Evolutionary conservation across 2,888 invertebrate genomes (phyloP).

Genomic region (Trissolcus japonicus): DNA sequence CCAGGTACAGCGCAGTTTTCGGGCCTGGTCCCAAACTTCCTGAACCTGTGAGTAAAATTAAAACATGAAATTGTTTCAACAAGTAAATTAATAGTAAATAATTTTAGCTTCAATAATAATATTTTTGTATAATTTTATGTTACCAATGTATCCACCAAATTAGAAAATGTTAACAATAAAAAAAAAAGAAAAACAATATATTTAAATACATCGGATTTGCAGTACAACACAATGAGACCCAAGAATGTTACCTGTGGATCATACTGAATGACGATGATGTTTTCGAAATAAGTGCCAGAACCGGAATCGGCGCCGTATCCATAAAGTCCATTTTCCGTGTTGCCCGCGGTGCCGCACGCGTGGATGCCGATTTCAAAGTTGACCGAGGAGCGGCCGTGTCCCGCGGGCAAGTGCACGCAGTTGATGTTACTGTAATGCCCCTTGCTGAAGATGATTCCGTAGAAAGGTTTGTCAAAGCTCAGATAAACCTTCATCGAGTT

Average conservation of each 20-base stretch:
- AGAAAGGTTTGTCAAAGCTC: slow-evolving; percentile 96
- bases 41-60: slow-evolving; percentile 81
- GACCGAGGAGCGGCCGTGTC: slow-evolving; percentile 89
- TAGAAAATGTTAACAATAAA: too few relatives aligned
- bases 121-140: too few relatives aligned
- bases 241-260: slow-evolving; percentile 88
- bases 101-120: too few relatives aligned
- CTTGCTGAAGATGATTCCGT: slow-evolving; percentile 96
- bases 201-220: not conserved
- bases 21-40: slow-evolving; percentile 96
- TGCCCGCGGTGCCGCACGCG: slow-evolving; percentile 94
- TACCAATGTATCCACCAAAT: too few relatives aligned
- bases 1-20: slow-evolving; percentile 95
- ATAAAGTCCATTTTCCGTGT: slow-evolving; percentile 91
- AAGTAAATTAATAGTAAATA: too few relatives aligned
- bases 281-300: slow-evolving; percentile 94
- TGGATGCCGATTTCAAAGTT: slow-evolving; percentile 95
- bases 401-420: slow-evolving; percentile 93
- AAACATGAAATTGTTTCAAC: too few relatives aligned
- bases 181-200: too few relatives aligned
- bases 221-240: not conserved
- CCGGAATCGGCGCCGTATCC: slow-evolving; percentile 92
- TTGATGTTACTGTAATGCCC: slow-evolving; percentile 95
- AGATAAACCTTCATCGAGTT: slow-evolving; percentile 95
- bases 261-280: slow-evolving; percentile 94